Conservation (phyloP, 2,113 vertebrate species). For the Eubucco bourcierii region DNA sequence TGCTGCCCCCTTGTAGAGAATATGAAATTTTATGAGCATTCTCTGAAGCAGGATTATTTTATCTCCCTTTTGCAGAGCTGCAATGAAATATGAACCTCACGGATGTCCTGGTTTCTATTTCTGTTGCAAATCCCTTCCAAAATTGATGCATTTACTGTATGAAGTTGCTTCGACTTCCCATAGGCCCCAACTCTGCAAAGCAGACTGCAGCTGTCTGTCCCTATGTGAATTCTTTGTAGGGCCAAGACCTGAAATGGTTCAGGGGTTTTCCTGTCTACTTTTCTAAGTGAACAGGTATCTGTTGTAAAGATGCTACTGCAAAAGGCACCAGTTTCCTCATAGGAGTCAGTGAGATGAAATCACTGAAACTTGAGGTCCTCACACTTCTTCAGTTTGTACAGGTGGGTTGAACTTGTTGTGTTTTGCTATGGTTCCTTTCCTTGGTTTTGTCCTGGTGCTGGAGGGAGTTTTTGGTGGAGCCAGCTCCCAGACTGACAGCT, state of each 20-base stretch:
- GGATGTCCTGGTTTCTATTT: neutral
- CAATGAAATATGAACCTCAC: neutral
- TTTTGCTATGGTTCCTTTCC: neutral
- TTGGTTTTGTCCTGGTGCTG: neutral
- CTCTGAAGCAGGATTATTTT: neutral
- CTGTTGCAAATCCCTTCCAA: neutral
- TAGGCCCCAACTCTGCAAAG: neutral
- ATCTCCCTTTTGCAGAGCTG: neutral
- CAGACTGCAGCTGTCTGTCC: neutral
- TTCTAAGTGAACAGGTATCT: neutral
- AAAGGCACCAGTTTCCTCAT: neutral
- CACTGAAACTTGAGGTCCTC: neutral
- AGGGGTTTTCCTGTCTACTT: neutral
- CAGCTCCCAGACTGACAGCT: neutral
- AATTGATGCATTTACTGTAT: neutral
- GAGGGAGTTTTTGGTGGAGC: neutral
- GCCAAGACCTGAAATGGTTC: neutral
- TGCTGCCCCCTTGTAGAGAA: constrained; percentile 38
- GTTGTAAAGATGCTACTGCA: neutral
- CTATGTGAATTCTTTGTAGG: neutral
- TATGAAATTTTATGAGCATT: neutral
- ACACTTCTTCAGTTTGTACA: fast-evolving
- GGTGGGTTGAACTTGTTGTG: neutral
- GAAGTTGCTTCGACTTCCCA: neutral
- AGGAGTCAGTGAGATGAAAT: neutral